These are phyloP conservation scores for Toxotes chatareus DNA, from an alignment of 2,113 vertebrate species.

Conservation along the genomic window DNA sequence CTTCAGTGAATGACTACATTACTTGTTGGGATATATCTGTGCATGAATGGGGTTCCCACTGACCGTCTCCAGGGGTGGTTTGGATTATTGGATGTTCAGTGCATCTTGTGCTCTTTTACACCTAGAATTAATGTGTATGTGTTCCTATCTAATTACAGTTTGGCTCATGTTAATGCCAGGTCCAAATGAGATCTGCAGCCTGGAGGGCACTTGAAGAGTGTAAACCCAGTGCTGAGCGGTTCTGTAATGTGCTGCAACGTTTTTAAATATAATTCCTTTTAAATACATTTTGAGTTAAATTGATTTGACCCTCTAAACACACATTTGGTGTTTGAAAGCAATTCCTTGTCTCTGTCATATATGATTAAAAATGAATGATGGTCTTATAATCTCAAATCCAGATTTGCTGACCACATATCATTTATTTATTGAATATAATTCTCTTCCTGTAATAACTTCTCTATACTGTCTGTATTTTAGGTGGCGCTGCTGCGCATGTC, in stretches of 20 bases:
- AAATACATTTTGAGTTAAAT: too few relatives aligned
- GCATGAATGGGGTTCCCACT: not conserved
- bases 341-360: not conserved
- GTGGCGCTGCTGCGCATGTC: slow-evolving; percentile 89
- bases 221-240: not conserved
- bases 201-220: not conserved
- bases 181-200: not conserved
- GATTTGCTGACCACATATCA: not conserved
- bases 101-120: not conserved
- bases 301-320: too few relatives aligned
- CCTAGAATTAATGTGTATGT: not conserved
- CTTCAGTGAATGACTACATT: not conserved
- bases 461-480: slow-evolving; percentile 50
- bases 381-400: too few relatives aligned
- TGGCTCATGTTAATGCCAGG: not conserved
- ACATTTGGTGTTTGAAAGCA: not conserved
- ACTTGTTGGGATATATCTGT: not conserved
- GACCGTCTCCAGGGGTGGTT: not conserved
- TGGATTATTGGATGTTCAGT: not conserved
- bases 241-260: not conserved
- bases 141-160: not conserved
- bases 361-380: too few relatives aligned
- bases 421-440: not conserved
- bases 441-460: not conserved
- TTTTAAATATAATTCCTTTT: not conserved